phyloP scores from a whole-genome alignment of 1,140 invertebrate genomes.

The Geopemphigus sp. region DNA sequence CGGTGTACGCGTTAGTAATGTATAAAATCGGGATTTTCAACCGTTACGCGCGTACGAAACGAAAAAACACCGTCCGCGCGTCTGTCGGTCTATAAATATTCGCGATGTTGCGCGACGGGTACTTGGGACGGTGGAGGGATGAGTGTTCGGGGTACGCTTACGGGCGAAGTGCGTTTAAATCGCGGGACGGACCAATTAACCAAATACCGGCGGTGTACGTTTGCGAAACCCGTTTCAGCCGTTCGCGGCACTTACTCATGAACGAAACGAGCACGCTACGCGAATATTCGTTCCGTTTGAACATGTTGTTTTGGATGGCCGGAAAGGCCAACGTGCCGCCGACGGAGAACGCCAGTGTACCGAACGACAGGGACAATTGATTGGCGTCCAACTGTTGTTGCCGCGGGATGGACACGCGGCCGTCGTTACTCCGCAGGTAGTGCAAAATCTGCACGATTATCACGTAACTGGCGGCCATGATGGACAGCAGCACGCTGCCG shows the following conservation, averaged over 20 bases:
- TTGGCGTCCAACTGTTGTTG: not conserved
- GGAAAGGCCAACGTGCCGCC: conserved; percentile 69
- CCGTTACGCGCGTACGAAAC: too few relatives aligned
- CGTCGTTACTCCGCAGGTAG: conserved; percentile 55
- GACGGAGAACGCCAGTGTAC: conserved; percentile 67
- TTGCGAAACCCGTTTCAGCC: too few relatives aligned
- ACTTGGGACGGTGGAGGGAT: too few relatives aligned
- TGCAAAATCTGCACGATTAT: conserved; percentile 62
- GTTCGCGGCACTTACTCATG: conserved; percentile 57
- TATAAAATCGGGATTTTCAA: too few relatives aligned
- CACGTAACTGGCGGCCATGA: conserved; percentile 61
- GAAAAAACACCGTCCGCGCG: too few relatives aligned
- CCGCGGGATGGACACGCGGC: not conserved
- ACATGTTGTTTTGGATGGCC: conserved; percentile 71
- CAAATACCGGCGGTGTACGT: too few relatives aligned
- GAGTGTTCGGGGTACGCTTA: too few relatives aligned
- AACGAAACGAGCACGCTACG: conserved; percentile 60
- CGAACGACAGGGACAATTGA: conserved; percentile 65
- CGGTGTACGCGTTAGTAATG: too few relatives aligned
- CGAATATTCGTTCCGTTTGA: conserved; percentile 61
- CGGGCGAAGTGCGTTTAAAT: too few relatives aligned
- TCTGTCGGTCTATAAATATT: too few relatives aligned
- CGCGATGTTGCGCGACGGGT: too few relatives aligned
- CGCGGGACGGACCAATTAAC: too few relatives aligned
- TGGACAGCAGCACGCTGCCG: conserved; percentile 61